Percentiles rank a stretch among this genome's conserved stretches.
phyloP scores from a whole-genome alignment of 2,797 vertebrate genomes.

The Sorex maritimensis region DNA sequence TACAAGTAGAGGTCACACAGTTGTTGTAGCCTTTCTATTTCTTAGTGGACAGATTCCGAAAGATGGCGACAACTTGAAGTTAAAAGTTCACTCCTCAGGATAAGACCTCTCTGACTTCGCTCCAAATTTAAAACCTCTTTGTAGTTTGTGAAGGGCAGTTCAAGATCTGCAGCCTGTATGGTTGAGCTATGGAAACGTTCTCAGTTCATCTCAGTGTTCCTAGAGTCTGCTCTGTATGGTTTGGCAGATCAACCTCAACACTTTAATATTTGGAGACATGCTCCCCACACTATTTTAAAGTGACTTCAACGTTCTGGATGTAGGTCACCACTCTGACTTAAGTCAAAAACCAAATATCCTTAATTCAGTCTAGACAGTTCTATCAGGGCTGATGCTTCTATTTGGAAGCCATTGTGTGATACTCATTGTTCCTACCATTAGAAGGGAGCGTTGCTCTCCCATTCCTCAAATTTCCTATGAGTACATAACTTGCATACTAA shows the following conservation, averaged over 20 bases:
- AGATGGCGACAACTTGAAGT: background rate
- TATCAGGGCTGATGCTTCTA: background rate
- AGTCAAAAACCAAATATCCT: background rate
- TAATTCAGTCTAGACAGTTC: background rate
- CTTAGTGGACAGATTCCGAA: constrained; percentile 13
- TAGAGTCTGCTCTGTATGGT: background rate
- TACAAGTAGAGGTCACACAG: background rate
- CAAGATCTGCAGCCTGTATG: background rate
- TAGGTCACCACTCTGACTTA: background rate
- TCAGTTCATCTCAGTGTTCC: background rate
- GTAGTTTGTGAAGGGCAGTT: background rate
- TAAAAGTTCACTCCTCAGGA: background rate
- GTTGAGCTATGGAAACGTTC: background rate
- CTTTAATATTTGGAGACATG: background rate
- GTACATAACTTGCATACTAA: background rate
- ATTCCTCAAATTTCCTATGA: background rate
- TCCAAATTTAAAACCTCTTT: background rate
- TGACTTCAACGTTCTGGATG: background rate
- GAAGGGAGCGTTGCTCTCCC: background rate
- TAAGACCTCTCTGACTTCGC: background rate
- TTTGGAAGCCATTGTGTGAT: background rate
- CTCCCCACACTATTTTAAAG: background rate
- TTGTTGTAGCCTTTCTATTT: constrained; percentile 13
- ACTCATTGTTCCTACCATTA: background rate
- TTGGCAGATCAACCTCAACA: background rate